Conservation (phyloP, 2,888 invertebrate species). For the Amphipyra berbera region DNA sequence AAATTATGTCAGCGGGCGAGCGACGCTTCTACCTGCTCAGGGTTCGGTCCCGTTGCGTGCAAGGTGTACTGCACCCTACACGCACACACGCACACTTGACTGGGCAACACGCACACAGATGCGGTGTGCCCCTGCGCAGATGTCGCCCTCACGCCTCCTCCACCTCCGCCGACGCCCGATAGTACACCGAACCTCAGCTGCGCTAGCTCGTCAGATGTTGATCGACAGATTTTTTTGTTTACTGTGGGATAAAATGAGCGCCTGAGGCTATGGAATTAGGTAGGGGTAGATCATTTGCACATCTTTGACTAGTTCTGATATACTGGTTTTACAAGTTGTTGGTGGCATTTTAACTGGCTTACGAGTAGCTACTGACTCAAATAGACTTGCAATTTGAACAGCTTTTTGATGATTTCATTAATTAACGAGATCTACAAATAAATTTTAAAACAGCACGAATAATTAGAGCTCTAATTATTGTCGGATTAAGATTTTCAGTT, state of each 20-base stretch:
- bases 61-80: constrained; percentile 83
- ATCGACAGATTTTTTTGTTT: constrained; percentile 80
- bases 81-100: constrained; percentile 52
- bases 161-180: constrained; percentile 67
- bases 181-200: constrained; percentile 83
- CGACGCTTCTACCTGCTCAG: constrained; percentile 83
- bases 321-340: constrained; percentile 38
- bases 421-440: constrained; percentile 1
- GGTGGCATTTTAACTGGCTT: constrained; percentile 16
- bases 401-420: constrained; percentile 4
- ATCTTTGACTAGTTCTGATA: constrained; percentile 48
- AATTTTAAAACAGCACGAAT: constrained; percentile 2
- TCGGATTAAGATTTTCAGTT: constrained; percentile 1
- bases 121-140: constrained; percentile 70
- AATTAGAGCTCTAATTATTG: background rate
- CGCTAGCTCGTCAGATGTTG: constrained; percentile 83
- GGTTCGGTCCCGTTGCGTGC: constrained; percentile 86
- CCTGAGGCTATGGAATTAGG: constrained; percentile 58
- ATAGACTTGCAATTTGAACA: constrained; percentile 11
- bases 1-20: constrained; percentile 81
- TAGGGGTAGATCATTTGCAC: constrained; percentile 59
- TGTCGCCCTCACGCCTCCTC: constrained; percentile 65
- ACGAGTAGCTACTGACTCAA: constrained; percentile 8
- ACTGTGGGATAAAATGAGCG: constrained; percentile 66
- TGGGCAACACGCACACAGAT: constrained; percentile 59